Base-by-base conservation (phyloP, 2,888 invertebrate species). In the Hirtodrosophila trivittata region DNA sequence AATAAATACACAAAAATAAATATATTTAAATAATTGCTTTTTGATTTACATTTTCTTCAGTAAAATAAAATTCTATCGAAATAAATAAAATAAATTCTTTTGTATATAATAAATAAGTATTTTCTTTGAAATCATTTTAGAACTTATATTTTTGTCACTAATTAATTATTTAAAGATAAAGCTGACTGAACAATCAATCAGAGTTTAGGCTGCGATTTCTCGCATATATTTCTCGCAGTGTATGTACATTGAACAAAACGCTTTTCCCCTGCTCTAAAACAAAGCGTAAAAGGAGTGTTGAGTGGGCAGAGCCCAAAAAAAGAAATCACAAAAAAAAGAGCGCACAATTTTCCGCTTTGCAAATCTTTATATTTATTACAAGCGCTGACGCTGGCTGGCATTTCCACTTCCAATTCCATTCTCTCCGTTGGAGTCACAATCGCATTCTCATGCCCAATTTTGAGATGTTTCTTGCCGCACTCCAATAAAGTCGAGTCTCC, bases 351-450 rank as follows among this genome's bases (percentile, higher is more conserved):
- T 77, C 77, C 77, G 77, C 77, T 69, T 75, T 77, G 77, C 66
- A 77, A 77, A 77, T 77, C 75, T 77, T 77, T 68, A 77, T 77
- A 77, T 77, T 77, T 77, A 77, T 77, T 75, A 74, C 77, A 77
- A 71, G 60, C 52, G 56, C 74, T 71, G 68, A 43, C 41, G 6
- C 38, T 38, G 38, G 13, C 46, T 63, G 46, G 30, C 56, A 51
- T 43, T 57, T 38, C 41, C 30, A 46, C 13, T n/a, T n/a, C n/a
- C n/a, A n/a, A n/a, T n/a, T n/a, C n/a, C n/a, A n/a, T n/a, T n/a
- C n/a, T 51, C 45, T 41, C 37, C 37, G 28, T 25, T n/a, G 38
- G 28, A 26, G 33, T 45, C 18, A 10, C 33, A 13, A 25, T 45
- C 43, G 32, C 59, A 55, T 37, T 35, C 50, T n/a, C 50, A 21